Evolutionary conservation across 2,113 vertebrate species (phyloP).

Genomic region (Gallinago undulata): DNA sequence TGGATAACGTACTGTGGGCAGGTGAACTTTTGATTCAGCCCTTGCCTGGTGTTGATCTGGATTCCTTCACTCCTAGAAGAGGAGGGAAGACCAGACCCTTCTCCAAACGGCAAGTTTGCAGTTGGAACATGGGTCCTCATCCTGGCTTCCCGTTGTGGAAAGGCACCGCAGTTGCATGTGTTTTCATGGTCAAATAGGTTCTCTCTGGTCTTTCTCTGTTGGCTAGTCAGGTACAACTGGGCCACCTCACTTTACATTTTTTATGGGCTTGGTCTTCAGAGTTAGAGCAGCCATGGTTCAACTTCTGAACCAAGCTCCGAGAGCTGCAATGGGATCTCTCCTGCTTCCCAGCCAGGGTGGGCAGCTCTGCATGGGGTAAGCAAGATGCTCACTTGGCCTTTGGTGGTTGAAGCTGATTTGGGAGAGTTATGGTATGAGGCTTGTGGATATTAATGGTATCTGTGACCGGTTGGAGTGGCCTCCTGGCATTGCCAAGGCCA

Average conservation of each 20-base stretch:
- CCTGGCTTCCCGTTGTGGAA: accelerated
- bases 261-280: background rate
- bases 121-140: background rate
- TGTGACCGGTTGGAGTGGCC: background rate
- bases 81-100: background rate
- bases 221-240: background rate
- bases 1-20: background rate
- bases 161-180: too few species aligned
- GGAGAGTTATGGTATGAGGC: accelerated
- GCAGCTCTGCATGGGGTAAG: background rate
- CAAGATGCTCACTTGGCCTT: accelerated
- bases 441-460: accelerated
- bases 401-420: background rate
- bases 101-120: background rate
- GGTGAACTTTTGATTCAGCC: background rate
- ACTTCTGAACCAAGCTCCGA: background rate
- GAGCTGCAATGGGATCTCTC: accelerated
- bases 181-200: background rate
- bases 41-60: background rate
- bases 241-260: accelerated
- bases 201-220: background rate
- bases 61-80: background rate
- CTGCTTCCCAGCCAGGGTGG: background rate
- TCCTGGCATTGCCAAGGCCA: background rate
- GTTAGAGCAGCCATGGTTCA: accelerated